These are phyloP conservation scores for Netelia fuscicornis DNA, from an alignment of 2,888 invertebrate species.

Conservation along the genomic window DNA sequence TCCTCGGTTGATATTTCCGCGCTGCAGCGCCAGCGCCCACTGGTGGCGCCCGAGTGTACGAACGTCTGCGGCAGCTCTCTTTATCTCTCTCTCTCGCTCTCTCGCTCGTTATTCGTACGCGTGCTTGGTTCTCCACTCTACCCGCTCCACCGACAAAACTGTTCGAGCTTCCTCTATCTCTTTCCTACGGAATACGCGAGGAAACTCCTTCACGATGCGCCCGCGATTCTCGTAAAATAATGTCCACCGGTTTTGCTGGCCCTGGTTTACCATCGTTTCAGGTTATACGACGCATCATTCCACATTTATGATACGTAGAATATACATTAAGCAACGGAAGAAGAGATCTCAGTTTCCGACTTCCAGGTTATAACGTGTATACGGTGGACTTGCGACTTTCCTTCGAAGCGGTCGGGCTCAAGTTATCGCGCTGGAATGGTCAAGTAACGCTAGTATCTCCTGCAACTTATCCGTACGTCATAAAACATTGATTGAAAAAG, in stretches of 20 bases:
- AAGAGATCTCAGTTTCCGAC: slow-evolving; percentile 20
- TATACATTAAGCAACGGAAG: slow-evolving; percentile 29
- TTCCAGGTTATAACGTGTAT: background rate
- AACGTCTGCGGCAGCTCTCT: background rate
- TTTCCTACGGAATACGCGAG: slow-evolving; percentile 10
- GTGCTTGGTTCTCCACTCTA: background rate
- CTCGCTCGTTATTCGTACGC: background rate
- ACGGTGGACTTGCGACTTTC: background rate
- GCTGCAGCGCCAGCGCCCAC: background rate
- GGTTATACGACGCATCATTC: slow-evolving; percentile 44
- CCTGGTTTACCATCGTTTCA: slow-evolving; percentile 1
- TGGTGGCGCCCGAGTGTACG: background rate
- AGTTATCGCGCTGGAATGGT: background rate
- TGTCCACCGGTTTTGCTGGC: background rate
- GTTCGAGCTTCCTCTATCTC: background rate
- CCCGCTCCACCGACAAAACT: background rate
- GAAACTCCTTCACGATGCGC: background rate
- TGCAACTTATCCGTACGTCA: background rate
- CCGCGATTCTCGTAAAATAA: slow-evolving; percentile 5
- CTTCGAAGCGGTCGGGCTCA: background rate
- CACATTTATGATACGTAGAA: slow-evolving; percentile 36
- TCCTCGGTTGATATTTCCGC: background rate
- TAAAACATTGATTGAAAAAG: background rate
- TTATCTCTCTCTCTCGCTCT: background rate
- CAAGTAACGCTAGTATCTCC: background rate